Evolutionary conservation across 23 tunicate genomes (phyloP).

Genomic region (Diplosoma virens): DNA sequence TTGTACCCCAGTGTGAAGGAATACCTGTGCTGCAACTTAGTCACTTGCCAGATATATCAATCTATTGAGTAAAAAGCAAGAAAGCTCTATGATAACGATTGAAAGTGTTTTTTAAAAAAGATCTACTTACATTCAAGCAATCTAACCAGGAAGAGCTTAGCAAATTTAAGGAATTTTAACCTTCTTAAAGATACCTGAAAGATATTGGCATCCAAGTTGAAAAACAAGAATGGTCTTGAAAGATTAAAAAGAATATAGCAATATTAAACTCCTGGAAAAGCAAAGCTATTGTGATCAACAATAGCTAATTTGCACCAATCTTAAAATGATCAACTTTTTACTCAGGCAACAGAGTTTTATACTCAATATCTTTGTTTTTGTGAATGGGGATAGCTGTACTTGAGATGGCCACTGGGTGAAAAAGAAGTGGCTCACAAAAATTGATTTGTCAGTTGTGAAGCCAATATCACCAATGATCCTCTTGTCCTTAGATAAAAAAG

Average conservation of each 20-base stretch:
- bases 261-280: not conserved
- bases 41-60: not conserved
- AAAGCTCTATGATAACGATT: not conserved
- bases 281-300: not conserved
- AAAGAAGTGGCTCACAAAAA: not conserved
- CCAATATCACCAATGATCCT: not conserved
- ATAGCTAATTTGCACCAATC: not conserved
- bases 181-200: not conserved
- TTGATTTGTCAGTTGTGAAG: not conserved
- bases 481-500: not conserved
- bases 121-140: not conserved
- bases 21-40: not conserved
- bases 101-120: not conserved
- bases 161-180: not conserved
- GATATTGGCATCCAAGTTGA: not conserved
- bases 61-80: not conserved
- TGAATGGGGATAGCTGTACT: not conserved
- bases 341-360: not conserved
- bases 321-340: not conserved
- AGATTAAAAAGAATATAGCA: not conserved
- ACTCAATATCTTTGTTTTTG: not conserved
- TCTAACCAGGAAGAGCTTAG: not conserved
- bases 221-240: not conserved
- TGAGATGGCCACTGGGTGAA: not conserved
- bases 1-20: not conserved